Evolutionary conservation across 1,140 invertebrate genomes (phyloP).

Genomic region (Leptopilina clavipes): DNA sequence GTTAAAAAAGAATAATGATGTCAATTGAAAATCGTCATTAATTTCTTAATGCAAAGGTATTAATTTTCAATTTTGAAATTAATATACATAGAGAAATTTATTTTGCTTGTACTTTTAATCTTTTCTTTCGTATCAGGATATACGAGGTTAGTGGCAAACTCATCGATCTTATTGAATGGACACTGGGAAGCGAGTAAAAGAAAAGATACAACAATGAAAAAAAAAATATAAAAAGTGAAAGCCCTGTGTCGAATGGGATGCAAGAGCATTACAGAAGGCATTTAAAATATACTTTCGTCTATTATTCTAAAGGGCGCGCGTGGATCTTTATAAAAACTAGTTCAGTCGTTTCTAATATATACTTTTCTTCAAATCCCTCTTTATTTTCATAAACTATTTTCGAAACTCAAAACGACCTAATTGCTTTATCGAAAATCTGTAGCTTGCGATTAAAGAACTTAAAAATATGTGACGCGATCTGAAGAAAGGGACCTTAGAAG

Average conservation of each 20-base stretch:
- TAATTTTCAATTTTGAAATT: too few species aligned
- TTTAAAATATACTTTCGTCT: not conserved
- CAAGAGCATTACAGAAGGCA: too few species aligned
- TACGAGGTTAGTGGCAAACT: not conserved
- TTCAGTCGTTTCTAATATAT: not conserved
- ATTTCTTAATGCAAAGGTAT: too few species aligned
- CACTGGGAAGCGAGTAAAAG: not conserved
- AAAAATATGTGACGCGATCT: not conserved
- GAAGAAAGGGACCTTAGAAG: too few species aligned
- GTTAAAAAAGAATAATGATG: not conserved
- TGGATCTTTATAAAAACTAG: not conserved
- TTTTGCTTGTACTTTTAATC: not conserved
- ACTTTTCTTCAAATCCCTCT: not conserved
- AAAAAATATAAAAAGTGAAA: not conserved
- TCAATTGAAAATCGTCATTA: too few species aligned
- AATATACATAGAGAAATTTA: too few species aligned
- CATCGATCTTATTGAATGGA: conserved; percentile 9
- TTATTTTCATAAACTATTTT: conserved; percentile 4
- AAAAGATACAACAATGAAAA: not conserved
- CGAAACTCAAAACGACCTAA: not conserved
- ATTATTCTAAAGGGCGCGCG: not conserved
- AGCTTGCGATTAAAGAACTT: not conserved
- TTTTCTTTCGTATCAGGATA: not conserved
- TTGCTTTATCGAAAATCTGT: not conserved
- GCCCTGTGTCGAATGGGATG: not conserved